Percentiles rank a stretch among this genome's conserved stretches.
These are phyloP conservation scores for Drosophila conformis DNA, from an alignment of 2,888 invertebrate species.

Conservation along the genomic window DNA sequence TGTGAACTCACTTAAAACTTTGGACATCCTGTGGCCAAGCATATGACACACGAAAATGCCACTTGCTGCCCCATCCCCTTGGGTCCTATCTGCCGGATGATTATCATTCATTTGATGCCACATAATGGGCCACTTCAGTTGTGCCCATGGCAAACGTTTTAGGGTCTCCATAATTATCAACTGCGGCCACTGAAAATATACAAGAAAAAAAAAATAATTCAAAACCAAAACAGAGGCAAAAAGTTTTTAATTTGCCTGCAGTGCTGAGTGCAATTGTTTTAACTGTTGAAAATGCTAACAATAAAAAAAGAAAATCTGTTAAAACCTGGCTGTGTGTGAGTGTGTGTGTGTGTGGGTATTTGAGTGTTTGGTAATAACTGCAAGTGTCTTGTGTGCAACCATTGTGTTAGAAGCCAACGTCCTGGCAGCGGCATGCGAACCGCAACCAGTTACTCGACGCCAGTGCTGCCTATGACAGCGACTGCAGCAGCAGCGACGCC, in stretches of 20 bases:
- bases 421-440: constrained; percentile 24
- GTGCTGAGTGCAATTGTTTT: constrained; percentile 44
- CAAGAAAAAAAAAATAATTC: neutral
- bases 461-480: constrained; percentile 50
- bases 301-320: neutral
- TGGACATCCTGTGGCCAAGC: constrained; percentile 38
- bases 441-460: constrained; percentile 22
- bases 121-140: constrained; percentile 33
- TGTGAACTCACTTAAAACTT: constrained; percentile 31
- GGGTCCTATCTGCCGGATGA: constrained; percentile 23
- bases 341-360: constrained; percentile 15
- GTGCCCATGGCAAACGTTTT: constrained; percentile 36
- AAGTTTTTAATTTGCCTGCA: constrained; percentile 34
- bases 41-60: constrained; percentile 29
- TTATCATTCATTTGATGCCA: constrained; percentile 38
- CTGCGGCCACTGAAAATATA: neutral
- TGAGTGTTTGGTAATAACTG: constrained; percentile 61
- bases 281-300: constrained; percentile 23
- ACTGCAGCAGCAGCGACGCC: constrained; percentile 28
- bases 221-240: constrained; percentile 14
- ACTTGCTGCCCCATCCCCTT: neutral
- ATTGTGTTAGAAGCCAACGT: constrained; percentile 62
- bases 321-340: neutral
- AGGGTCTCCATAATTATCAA: constrained; percentile 38
- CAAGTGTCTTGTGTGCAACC: constrained; percentile 51